Base-by-base conservation (phyloP, 2,888 invertebrate species). In the Stenchaetothrips biformis region DNA sequence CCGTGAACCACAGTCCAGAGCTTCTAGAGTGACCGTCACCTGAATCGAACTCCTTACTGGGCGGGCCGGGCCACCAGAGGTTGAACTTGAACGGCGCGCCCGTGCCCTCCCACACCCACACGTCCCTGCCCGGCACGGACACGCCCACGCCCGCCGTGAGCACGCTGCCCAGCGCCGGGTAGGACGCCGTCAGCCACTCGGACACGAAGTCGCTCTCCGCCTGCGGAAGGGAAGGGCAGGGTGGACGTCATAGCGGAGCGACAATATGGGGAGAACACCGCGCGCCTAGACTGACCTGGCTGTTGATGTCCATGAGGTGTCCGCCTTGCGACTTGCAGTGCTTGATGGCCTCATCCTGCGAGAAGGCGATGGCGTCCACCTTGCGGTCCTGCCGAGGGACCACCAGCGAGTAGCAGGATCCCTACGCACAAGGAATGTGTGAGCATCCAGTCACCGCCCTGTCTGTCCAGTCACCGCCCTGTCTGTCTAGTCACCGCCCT, bases 181-280 rank as follows among this genome's bases (percentile, higher is more conserved):
- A 83, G 37, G 81, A 84, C 53, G 86, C 85, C 77, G 88, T 82
- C 80, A 90, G 83, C 86, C 88, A 87, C 82, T 89, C 89, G 13
- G 90, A 90, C 27, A 91, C 82, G 83, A 90, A 90, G 84, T 90
- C 87, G 83, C 88, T 90, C 84, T 91, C 90, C 59, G 85, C 85
- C 85, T 89, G 87, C n/a, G 82, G 79, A 53, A 77, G n/a, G n/a
- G 53, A 25, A 80, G 80, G 9, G 53, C 13, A 53, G 6, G 2
- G 53, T 11, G 8, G 11, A 11, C 16, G 53, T 53, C 53, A 49
- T 49, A 9, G 37, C 37, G 37, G 4, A 4, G 37, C 37, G 37
- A 1, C 37, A 37, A 37, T 37, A 1, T 37, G 37, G 37, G 37
- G 4, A 37, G 37, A 4, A 37, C 37, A 4, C 21, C 67, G 62